These are phyloP conservation scores for Pristionchus entomophagus DNA, from an alignment of 2,888 invertebrate species.

Conservation along the genomic window DNA sequence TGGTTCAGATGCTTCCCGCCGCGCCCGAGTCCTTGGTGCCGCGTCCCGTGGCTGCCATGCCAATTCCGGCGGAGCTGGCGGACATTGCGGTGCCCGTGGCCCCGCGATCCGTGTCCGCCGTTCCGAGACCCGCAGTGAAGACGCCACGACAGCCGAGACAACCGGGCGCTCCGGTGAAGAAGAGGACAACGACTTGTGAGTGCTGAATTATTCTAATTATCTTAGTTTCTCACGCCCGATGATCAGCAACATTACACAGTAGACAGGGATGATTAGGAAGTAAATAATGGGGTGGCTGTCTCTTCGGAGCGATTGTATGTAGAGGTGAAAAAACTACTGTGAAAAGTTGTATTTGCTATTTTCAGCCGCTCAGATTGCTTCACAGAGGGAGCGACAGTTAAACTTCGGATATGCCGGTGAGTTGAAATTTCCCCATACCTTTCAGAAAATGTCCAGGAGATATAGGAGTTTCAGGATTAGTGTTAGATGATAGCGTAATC, in stretches of 20 bases:
- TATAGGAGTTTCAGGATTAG: too few species aligned
- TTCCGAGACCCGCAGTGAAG: neutral
- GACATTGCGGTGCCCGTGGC: constrained; percentile 20
- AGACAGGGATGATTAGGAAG: too few species aligned
- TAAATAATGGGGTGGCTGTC: too few species aligned
- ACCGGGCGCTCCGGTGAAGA: neutral
- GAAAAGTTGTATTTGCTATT: too few species aligned
- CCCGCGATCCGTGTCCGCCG: neutral
- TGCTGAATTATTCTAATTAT: neutral
- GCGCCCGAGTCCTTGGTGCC: neutral
- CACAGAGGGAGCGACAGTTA: neutral
- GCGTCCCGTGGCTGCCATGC: neutral
- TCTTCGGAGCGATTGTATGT: neutral
- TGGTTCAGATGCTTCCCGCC: too few species aligned
- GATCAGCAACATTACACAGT: too few species aligned
- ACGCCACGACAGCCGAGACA: neutral
- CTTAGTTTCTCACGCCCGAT: too few species aligned
- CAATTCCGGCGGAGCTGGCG: neutral
- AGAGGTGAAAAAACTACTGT: too few species aligned
- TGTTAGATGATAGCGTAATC: too few species aligned
- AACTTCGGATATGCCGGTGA: constrained; percentile 21
- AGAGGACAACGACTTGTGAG: constrained; percentile 4
- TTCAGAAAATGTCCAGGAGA: too few species aligned
- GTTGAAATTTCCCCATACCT: neutral
- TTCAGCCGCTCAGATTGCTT: neutral